Evolutionary conservation across 2,888 invertebrate species (phyloP).

Genomic region (Cephus nigrinus): DNA sequence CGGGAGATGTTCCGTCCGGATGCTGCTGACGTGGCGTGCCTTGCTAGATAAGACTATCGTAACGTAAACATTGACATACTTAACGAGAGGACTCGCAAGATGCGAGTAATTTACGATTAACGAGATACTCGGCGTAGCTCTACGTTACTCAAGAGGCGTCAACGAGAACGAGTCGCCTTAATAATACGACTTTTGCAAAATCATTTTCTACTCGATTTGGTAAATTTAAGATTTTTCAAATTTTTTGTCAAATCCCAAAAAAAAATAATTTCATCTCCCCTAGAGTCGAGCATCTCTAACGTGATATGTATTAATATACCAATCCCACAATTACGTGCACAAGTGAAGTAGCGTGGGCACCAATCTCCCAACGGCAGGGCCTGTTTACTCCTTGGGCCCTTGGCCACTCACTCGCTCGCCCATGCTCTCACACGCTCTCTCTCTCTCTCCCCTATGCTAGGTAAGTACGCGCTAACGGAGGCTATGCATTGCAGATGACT

Average conservation of each 20-base stretch:
- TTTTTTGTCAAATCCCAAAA: not conserved
- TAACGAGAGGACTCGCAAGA: conserved; percentile 46
- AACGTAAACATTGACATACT: conserved; percentile 60
- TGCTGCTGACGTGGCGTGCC: conserved; percentile 31
- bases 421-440: not conserved
- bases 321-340: not conserved
- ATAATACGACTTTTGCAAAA: not conserved
- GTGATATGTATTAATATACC: not conserved
- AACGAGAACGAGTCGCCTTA: not conserved
- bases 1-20: conserved; percentile 28
- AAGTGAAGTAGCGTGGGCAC: not conserved
- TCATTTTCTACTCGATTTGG: not conserved
- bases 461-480: conserved; percentile 28
- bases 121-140: conserved; percentile 27
- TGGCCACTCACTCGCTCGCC: not conserved
- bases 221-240: not conserved
- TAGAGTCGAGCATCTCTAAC: not conserved
- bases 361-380: not conserved
- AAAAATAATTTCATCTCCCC: not conserved
- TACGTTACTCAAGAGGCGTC: not conserved
- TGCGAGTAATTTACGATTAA: conserved; percentile 53
- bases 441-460: not conserved
- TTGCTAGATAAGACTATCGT: conserved; percentile 34
- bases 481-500: conserved; percentile 39
- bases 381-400: not conserved